Evolutionary conservation across 2,888 invertebrate genomes (phyloP).

Genomic region (Tachina lurida): DNA sequence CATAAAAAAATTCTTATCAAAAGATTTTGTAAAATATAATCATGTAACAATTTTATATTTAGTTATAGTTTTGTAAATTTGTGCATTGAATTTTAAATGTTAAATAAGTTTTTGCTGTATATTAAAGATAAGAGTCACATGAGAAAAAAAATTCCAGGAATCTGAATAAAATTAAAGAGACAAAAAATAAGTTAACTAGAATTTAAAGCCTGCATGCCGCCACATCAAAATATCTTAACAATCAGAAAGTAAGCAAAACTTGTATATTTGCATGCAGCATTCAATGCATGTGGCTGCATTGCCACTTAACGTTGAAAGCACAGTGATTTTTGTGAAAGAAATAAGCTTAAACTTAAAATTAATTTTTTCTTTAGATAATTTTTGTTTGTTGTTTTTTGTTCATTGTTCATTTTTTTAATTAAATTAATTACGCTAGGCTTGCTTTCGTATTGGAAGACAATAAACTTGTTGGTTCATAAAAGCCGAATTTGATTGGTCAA

Average conservation of each 20-base stretch:
- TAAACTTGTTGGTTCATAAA: too few species aligned
- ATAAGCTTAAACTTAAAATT: too few species aligned
- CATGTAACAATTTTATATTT: not conserved
- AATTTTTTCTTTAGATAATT: too few species aligned
- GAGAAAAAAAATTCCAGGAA: slow-evolving; percentile 1
- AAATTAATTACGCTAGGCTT: too few species aligned
- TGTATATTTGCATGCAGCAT: not conserved
- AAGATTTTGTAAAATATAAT: not conserved
- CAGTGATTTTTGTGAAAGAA: not conserved
- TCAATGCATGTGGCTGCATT: not conserved
- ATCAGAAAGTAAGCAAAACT: slow-evolving; percentile 39
- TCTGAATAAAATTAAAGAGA: slow-evolving; percentile 33
- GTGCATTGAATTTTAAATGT: not conserved
- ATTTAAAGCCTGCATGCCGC: slow-evolving; percentile 41
- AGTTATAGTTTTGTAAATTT: not conserved
- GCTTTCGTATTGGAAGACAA: too few species aligned
- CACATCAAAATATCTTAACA: not conserved
- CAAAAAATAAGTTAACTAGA: slow-evolving; percentile 29
- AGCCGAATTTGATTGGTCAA: too few species aligned
- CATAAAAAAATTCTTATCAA: not conserved
- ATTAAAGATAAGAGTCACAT: not conserved
- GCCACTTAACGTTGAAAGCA: not conserved
- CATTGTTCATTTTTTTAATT: too few species aligned
- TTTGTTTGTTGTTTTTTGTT: too few species aligned
- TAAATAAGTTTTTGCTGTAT: not conserved